These are phyloP conservation scores for Jaculus jaculus DNA, from an alignment of 2,113 vertebrate species.

Conservation along the genomic window DNA sequence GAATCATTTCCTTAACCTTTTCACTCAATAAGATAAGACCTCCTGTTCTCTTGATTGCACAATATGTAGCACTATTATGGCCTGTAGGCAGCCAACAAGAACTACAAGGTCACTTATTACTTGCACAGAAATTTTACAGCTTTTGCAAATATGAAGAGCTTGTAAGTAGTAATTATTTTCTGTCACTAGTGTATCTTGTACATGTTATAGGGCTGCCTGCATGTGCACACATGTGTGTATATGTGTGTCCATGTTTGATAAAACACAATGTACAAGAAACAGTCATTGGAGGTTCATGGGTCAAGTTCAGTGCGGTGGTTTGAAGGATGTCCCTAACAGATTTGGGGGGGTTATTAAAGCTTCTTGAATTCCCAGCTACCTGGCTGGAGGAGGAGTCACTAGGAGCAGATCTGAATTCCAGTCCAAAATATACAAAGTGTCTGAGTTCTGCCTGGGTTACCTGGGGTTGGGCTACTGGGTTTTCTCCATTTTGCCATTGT, in stretches of 20 bases:
- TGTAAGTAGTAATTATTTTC: conserved; percentile 40
- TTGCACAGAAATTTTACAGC: conserved; percentile 29
- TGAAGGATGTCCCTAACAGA: no score
- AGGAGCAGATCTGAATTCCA: no score
- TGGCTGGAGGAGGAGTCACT: no score
- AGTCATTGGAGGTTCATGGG: not conserved
- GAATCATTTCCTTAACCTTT: not conserved
- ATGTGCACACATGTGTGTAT: not conserved
- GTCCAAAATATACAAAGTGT: no score
- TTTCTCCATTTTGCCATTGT: no score
- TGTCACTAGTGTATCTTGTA: conserved; percentile 37
- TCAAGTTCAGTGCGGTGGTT: not conserved
- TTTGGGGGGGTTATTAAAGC: no score
- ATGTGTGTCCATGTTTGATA: not conserved
- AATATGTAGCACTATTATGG: conserved; percentile 42
- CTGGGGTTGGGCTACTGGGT: no score
- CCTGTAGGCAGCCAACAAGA: conserved; percentile 34
- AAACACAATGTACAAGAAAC: conserved; percentile 17
- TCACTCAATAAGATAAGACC: not conserved
- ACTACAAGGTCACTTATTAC: conserved; percentile 14
- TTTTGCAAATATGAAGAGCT: conserved; percentile 36
- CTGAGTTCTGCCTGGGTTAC: no score
- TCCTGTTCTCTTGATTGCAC: not conserved
- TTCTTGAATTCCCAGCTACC: no score
- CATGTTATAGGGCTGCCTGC: not conserved